Percentiles rank a stretch among this genome's conserved stretches.
phyloP scores from a whole-genome alignment of 2,888 invertebrate species.

The Salticus scenicus region DNA sequence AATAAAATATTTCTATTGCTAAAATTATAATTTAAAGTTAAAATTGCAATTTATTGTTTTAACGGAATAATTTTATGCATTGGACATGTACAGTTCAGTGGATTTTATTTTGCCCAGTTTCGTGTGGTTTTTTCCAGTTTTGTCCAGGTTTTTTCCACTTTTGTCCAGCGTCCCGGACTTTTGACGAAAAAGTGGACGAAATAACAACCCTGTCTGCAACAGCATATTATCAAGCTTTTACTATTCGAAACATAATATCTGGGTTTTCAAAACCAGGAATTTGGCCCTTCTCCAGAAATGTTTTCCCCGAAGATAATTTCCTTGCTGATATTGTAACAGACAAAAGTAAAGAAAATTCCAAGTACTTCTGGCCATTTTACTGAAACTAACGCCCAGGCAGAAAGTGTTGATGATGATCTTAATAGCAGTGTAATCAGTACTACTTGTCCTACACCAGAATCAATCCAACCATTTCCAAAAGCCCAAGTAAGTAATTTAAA shows the following conservation, averaged over 20 bases:
- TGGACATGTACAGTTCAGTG: too few relatives aligned
- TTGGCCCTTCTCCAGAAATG: constrained; percentile 10
- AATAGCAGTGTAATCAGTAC: neutral
- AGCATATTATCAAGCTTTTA: constrained; percentile 21
- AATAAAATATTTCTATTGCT: too few relatives aligned
- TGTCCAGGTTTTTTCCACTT: too few relatives aligned
- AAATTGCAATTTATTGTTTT: too few relatives aligned
- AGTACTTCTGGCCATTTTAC: neutral
- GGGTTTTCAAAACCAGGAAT: constrained; percentile 17
- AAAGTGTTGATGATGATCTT: neutral
- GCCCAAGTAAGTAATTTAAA: constrained; percentile 1
- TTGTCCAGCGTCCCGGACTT: too few relatives aligned
- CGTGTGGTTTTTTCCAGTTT: too few relatives aligned
- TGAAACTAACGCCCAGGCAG: constrained; percentile 3
- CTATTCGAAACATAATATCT: constrained; percentile 12
- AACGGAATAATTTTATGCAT: too few relatives aligned
- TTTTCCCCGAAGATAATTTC: constrained; percentile 9
- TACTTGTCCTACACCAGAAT: neutral
- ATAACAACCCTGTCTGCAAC: neutral
- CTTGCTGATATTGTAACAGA: neutral
- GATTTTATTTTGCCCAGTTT: too few relatives aligned
- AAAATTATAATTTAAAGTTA: too few relatives aligned
- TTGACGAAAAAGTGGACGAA: too few relatives aligned
- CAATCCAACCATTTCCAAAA: neutral
- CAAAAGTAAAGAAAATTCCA: neutral